phyloP scores from a whole-genome alignment of 2,113 vertebrate species.

The Gambusia affinis region DNA sequence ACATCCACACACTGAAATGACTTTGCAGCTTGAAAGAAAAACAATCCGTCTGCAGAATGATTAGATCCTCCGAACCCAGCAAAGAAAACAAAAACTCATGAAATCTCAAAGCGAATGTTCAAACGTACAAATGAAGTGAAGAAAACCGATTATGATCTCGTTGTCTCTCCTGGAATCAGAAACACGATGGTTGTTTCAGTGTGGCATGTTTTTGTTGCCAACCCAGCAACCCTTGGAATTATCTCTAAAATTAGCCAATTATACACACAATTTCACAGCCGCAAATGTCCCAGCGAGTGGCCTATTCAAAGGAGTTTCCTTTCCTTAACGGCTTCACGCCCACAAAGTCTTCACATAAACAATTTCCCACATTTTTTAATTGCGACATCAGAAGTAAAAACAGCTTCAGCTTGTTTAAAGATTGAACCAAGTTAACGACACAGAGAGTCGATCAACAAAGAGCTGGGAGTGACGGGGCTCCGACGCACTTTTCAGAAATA shows the following conservation, averaged over 20 bases:
- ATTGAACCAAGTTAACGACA: too few species aligned
- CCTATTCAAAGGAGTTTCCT: background rate
- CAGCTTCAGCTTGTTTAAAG: too few species aligned
- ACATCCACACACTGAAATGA: background rate
- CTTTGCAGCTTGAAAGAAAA: slow-evolving; percentile 24
- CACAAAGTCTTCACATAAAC: background rate
- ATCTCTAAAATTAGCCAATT: slow-evolving; percentile 39
- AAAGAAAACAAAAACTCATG: background rate
- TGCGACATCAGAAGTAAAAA: background rate
- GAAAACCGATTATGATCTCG: background rate
- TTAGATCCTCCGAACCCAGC: background rate
- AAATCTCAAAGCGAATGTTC: background rate
- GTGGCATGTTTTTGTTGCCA: background rate
- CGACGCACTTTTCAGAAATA: too few species aligned
- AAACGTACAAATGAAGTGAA: background rate
- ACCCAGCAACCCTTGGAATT: slow-evolving; percentile 8
- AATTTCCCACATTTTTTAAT: background rate
- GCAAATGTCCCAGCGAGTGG: slow-evolving; percentile 27
- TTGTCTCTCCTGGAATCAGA: background rate
- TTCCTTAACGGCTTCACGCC: background rate
- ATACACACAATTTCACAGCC: slow-evolving; percentile 53
- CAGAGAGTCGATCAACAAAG: too few species aligned
- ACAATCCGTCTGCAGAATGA: slow-evolving; percentile 1
- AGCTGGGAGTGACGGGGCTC: too few species aligned
- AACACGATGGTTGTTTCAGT: background rate